Evolutionary conservation across 2,797 vertebrate species (phyloP).

Genomic region (Chaetophractus vellerosus): DNA sequence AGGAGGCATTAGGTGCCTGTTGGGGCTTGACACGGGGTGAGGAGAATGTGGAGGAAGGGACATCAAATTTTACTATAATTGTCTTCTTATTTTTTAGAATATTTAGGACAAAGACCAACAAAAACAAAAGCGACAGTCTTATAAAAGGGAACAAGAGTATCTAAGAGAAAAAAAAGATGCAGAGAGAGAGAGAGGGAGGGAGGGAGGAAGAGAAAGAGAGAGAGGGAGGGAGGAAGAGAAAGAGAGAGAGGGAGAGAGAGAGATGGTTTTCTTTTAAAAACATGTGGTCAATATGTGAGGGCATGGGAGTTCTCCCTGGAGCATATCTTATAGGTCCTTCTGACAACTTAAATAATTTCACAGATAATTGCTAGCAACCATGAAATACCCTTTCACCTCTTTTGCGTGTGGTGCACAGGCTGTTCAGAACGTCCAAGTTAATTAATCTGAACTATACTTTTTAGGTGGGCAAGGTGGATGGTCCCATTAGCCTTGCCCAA

Average conservation of each 20-base stretch:
- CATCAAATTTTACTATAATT: neutral
- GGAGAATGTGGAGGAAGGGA: neutral
- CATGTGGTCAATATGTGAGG: neutral
- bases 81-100: neutral
- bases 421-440: conserved; percentile 63
- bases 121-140: neutral
- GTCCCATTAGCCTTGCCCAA: conserved; percentile 69
- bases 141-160: conserved; percentile 9
- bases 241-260: too few relatives aligned
- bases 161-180: neutral
- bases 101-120: neutral
- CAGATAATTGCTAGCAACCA: conserved; percentile 76
- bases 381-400: conserved; percentile 69
- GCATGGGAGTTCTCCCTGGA: neutral
- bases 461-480: conserved; percentile 41
- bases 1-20: neutral
- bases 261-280: conserved; percentile 52
- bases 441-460: conserved; percentile 76
- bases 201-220: neutral
- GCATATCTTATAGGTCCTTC: neutral
- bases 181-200: neutral
- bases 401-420: conserved; percentile 26
- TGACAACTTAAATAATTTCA: conserved; percentile 77
- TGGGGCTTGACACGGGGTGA: neutral
- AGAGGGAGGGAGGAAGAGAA: too few relatives aligned